Base-by-base conservation (phyloP, 2,888 invertebrate species). In the Agonopterix heracliana region DNA sequence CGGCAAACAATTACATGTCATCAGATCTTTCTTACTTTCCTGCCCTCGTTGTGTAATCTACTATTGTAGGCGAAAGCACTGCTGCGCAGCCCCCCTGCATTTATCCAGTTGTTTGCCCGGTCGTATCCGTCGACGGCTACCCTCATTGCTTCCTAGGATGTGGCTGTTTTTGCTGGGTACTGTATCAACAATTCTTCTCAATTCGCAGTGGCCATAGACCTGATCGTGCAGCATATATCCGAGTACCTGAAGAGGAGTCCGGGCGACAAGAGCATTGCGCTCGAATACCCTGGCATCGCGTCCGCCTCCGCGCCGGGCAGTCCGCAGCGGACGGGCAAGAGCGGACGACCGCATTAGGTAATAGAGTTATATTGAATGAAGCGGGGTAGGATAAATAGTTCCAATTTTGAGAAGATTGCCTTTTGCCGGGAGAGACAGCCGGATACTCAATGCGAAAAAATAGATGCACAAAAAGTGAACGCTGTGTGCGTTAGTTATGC, bases 151-250 rank as follows among this genome's bases (percentile, higher is more conserved):
- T 14, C 14, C 14, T 14, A 2, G 26, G 7, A 26, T 26, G 26
- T 26, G 26, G 7, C 5, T 26, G 26, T 26, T 1, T 17, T 26
- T 26, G 26, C 26, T 7, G 26, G 7, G 5, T 26, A 26, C 26
- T 26, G 26, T 26, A 26, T 7, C 26, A 7, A 26, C 26, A 26
- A 26, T 7, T 94, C 52, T 38, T 38, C 38, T n/a, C 8, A 12
- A 12, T 41, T 12, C 38, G 12, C 93, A 98, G 98, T 98, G 81
- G 98, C 98, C 60, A 98, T 98, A 74, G 97, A 98, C 78, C 90
- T 98, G 80, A 98, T 98, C 73, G 98, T 98, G 46, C 98, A 98
- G 84, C 98, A 98, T 82, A 98, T 98, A 78, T 94, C 96, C 64
- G 98, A 98, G 78, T 93, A 97, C 72, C 87, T 98, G 68, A 92